A percentile compares a stretch with the other conserved stretches of the same genome.
Evolutionary conservation across 1,140 invertebrate genomes (phyloP).

Genomic region (Macrobrachium nipponense): DNA sequence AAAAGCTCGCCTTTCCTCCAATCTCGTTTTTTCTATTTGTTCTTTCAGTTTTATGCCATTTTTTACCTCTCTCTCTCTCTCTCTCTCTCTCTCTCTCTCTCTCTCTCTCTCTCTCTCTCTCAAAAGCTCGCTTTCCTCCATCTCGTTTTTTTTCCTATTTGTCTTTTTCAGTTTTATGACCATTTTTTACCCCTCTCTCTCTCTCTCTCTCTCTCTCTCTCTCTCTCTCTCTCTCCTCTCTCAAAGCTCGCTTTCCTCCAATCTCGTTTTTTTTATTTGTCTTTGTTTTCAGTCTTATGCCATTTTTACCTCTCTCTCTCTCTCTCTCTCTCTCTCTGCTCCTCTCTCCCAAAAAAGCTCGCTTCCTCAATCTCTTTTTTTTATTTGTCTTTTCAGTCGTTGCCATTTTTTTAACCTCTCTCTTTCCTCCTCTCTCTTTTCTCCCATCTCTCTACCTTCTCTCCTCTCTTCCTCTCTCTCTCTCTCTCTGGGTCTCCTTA

Average conservation of each 20-base stretch:
- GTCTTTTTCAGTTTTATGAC: constrained; percentile 1
- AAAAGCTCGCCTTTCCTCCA: not conserved
- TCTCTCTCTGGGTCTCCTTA: no score
- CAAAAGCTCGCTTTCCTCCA: no score
- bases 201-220: not conserved
- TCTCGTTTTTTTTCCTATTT: not conserved
- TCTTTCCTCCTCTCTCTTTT: no score
- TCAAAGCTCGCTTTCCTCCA: not conserved
- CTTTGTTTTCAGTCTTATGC: not conserved
- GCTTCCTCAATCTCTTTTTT: constrained; percentile 13
- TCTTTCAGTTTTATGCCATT: no score
- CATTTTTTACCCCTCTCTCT: not conserved
- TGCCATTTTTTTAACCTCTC: not conserved
- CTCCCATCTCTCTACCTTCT: not conserved
- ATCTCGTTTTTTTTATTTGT: not conserved
- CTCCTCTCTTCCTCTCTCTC: no score
- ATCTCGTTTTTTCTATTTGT: not conserved
- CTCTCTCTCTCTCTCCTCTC: no score
- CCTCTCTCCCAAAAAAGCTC: not conserved
- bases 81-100: no score
- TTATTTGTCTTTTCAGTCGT: not conserved
- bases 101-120: no score
- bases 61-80: no score
- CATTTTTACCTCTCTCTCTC: not conserved
- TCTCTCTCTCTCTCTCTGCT: not conserved